These are phyloP conservation scores for Varroa destructor DNA, from an alignment of 1,140 invertebrate genomes.

Conservation along the genomic window DNA sequence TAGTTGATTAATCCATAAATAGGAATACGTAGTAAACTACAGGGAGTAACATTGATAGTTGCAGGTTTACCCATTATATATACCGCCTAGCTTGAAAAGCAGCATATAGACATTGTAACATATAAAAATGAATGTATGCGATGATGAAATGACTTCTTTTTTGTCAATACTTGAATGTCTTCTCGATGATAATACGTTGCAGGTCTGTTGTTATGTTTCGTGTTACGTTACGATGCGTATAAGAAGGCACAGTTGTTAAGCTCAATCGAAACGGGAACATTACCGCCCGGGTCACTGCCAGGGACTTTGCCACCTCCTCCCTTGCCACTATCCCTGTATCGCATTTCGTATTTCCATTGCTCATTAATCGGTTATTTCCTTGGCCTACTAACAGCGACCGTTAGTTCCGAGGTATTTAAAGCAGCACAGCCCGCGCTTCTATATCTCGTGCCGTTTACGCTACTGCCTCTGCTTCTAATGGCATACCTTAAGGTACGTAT, in stretches of 20 bases:
- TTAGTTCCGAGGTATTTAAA: slow-evolving; percentile 92
- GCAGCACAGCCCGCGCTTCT: slow-evolving; percentile 90
- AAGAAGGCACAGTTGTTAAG: slow-evolving; percentile 56
- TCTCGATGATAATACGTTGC: slow-evolving; percentile 58
- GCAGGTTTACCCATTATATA: too few species aligned
- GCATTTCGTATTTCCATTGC: slow-evolving; percentile 81
- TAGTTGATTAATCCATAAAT: too few species aligned
- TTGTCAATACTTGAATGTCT: slow-evolving; percentile 22
- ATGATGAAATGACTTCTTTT: too few species aligned
- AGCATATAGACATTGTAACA: too few species aligned
- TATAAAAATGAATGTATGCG: too few species aligned
- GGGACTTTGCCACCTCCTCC: slow-evolving; percentile 56
- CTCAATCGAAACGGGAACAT: slow-evolving; percentile 58
- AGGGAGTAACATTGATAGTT: too few species aligned
- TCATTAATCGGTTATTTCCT: slow-evolving; percentile 93
- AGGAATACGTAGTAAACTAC: too few species aligned
- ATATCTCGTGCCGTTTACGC: slow-evolving; percentile 90
- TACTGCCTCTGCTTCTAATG: slow-evolving; percentile 87
- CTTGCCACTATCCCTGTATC: slow-evolving; percentile 21
- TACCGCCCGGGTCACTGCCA: slow-evolving; percentile 56
- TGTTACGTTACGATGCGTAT: slow-evolving; percentile 83
- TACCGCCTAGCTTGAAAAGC: too few species aligned
- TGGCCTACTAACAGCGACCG: slow-evolving; percentile 80
- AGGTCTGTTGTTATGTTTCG: slow-evolving; percentile 87
- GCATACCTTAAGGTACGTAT: slow-evolving; percentile 78